phyloP scores from a whole-genome alignment of 2,113 vertebrate species.

The Brachyhypopomus gauderio region DNA sequence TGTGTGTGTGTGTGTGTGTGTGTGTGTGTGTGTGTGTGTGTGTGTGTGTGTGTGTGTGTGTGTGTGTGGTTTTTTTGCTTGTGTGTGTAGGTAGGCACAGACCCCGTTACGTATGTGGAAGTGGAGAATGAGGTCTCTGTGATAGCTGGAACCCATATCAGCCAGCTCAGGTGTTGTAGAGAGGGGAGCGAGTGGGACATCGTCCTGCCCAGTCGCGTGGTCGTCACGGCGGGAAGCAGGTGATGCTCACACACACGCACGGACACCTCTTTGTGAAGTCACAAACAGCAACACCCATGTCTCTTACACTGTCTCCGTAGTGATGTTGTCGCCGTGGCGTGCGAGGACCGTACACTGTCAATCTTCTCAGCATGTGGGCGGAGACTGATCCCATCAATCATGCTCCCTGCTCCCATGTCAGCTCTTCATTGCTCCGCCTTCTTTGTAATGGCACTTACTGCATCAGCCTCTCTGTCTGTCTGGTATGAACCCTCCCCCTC shows the following conservation, averaged over 20 bases:
- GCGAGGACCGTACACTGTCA: slow-evolving; percentile 88
- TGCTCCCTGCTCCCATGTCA: slow-evolving; percentile 85
- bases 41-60: slow-evolving; percentile 31
- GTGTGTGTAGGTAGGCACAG: slow-evolving; percentile 81
- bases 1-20: slow-evolving; percentile 31
- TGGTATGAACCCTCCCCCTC: slow-evolving; percentile 73
- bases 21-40: slow-evolving; percentile 24
- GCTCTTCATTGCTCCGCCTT: slow-evolving; percentile 88
- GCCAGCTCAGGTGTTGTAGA: slow-evolving; percentile 88
- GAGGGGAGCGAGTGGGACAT: slow-evolving; percentile 93
- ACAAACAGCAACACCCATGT: background rate
- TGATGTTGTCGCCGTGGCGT: slow-evolving; percentile 88
- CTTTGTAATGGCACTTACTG: slow-evolving; percentile 91
- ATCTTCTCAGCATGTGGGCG: slow-evolving; percentile 92
- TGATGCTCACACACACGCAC: slow-evolving; percentile 56
- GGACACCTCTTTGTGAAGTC: background rate
- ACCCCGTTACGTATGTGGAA: slow-evolving; percentile 89
- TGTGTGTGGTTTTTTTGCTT: too few relatives aligned
- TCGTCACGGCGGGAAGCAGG: slow-evolving; percentile 91
- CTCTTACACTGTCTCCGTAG: slow-evolving; percentile 61
- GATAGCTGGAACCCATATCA: slow-evolving; percentile 84
- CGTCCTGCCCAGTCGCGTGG: slow-evolving; percentile 85
- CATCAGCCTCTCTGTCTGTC: slow-evolving; percentile 87
- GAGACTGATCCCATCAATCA: slow-evolving; percentile 89
- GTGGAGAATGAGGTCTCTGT: slow-evolving; percentile 91